Base-by-base conservation (phyloP, 2,888 invertebrate genomes). In the Teleogryllus oceanicus region DNA sequence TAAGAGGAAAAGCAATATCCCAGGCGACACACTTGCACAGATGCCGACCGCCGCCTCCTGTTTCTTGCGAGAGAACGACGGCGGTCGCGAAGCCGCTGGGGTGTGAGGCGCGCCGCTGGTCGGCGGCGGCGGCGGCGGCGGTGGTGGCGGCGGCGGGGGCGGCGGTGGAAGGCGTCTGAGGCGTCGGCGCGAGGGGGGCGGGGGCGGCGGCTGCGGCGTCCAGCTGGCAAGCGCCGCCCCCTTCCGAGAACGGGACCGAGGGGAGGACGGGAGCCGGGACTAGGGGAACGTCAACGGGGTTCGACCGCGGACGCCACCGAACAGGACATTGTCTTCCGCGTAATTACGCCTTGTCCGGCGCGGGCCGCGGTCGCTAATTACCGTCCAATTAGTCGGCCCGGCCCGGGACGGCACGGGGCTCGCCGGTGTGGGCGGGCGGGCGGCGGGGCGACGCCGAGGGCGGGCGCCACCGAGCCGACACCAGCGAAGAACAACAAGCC, bases 21-120 rank as follows among this genome's bases (percentile, higher is more conserved):
- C 62, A 18, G 62, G 62, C 62, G 62, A 62, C 62, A 62, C 62
- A 62, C 62, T 62, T 62, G 62, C 62, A 62, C 62, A 62, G 62
- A 62, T 62, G 62, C 62, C 62, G 62, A 62, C 62, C 12, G 62
- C 12, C 18, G 62, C 62, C 62, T 12, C 62, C 62, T 62, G 62
- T 62, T 62, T 62, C 62, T 62, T 62, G 62, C 62, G 62, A 24
- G 24, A 24, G 24, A 24, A 24, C 24, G 24, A 24, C 24, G 24
- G 24, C 24, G 24, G 24, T 24, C 24, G 24, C 24, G 24, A 24
- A 24, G 24, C 24, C 24, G 18, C 62, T 18, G 62, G 2, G 62
- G 12, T 18, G 12, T 62, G 24, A 5, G 62, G 62, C 62, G 24
- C 62, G 62, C 12, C 16, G 62, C 16, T 12, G 12, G 62, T 12